Percentiles rank a stretch among this genome's conserved stretches.
Evolutionary conservation across 1,140 invertebrate species (phyloP).

Genomic region (Oppia nitens): DNA sequence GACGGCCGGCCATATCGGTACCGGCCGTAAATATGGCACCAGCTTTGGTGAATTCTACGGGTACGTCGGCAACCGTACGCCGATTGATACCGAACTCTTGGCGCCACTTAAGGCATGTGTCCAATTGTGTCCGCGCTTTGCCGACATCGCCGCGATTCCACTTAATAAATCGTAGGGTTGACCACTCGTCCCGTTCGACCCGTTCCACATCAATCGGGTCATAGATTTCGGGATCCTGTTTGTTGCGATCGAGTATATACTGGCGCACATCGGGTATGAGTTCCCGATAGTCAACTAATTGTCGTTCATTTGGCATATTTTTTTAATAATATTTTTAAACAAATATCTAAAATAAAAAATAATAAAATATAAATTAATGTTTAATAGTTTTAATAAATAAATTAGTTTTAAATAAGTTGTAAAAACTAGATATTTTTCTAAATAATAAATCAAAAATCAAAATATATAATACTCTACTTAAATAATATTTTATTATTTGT

Average conservation of each 20-base stretch:
- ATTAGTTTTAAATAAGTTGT: no score
- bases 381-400: no score
- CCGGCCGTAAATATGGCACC: conserved; percentile 12
- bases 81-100: conserved; percentile 52
- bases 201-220: conserved; percentile 10
- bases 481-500: no score
- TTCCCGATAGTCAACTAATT: neutral
- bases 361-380: no score
- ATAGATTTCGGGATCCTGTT: conserved; percentile 7
- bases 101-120: conserved; percentile 65
- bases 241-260: neutral
- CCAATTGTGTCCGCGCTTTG: conserved; percentile 52
- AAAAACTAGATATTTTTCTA: no score
- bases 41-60: conserved; percentile 12
- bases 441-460: no score
- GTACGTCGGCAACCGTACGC: conserved; percentile 8
- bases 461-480: no score
- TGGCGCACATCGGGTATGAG: neutral
- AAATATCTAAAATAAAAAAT: neutral
- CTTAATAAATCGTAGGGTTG: conserved; percentile 49
- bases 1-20: conserved; percentile 3
- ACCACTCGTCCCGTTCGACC: conserved; percentile 42
- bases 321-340: neutral
- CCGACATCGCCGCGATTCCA: conserved; percentile 40
- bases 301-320: neutral